phyloP scores from a whole-genome alignment of 2,113 vertebrate species.

The Tautogolabrus adspersus region DNA sequence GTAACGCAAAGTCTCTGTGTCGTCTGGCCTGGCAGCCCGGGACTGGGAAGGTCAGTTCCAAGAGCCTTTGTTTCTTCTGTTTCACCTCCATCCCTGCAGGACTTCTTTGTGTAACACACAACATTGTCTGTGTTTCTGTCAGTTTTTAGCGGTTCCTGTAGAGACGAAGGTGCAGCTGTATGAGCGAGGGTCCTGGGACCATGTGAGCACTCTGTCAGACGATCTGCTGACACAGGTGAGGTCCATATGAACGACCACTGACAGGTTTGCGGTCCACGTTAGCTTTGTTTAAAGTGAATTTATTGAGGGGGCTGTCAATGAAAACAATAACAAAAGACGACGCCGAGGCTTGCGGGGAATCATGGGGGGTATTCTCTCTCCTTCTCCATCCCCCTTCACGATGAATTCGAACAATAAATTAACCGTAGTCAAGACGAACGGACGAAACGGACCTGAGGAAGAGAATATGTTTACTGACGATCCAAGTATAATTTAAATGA shows the following conservation, averaged over 20 bases:
- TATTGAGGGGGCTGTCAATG: no score
- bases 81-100: background rate
- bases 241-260: background rate
- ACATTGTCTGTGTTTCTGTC: background rate
- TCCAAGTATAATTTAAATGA: no score
- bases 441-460: no score
- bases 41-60: conserved; percentile 85
- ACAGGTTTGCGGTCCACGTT: no score
- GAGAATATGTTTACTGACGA: no score
- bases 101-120: background rate
- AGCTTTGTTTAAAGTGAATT: no score
- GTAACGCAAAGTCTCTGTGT: conserved; percentile 92
- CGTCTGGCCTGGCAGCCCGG: conserved; percentile 92
- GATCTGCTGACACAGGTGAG: conserved; percentile 88
- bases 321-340: no score
- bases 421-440: no score
- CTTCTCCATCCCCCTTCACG: no score
- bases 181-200: conserved; percentile 89
- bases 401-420: no score
- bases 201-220: conserved; percentile 84
- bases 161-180: conserved; percentile 90
- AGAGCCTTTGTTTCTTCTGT: background rate
- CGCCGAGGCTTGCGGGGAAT: no score
- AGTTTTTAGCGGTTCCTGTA: conserved; percentile 94
- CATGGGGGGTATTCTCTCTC: no score